Conservation (phyloP, 2,113 vertebrate genomes). For the Anseranas semipalmata region DNA sequence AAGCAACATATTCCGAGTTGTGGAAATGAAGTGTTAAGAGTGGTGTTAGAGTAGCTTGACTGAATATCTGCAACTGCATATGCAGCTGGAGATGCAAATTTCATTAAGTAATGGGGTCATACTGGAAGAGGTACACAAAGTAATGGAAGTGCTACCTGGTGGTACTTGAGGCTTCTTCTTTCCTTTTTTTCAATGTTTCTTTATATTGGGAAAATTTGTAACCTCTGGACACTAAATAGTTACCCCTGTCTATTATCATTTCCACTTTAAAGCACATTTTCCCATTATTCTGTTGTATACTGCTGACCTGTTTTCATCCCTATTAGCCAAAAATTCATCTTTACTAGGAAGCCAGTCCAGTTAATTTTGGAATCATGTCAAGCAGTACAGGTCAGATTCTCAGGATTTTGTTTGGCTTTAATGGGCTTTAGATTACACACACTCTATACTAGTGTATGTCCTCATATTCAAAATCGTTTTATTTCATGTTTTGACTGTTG, state of each 20-base stretch:
- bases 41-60: neutral
- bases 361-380: neutral
- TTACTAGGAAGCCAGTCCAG: neutral
- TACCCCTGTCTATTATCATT: neutral
- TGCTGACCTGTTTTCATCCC: neutral
- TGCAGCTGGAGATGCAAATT: neutral
- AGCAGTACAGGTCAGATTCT: neutral
- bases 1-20: neutral
- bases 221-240: neutral
- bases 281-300: neutral
- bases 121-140: neutral
- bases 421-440: neutral
- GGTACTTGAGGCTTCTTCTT: neutral
- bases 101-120: neutral
- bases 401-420: neutral
- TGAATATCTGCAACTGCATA: fast-evolving
- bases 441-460: neutral
- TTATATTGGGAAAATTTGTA: neutral
- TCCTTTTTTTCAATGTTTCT: neutral
- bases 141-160: neutral
- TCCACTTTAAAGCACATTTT: neutral
- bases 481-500: neutral
- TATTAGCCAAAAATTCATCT: neutral
- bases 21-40: neutral
- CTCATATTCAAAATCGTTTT: neutral